Conservation (phyloP, 2,888 invertebrate genomes). For the Hypena proboscidalis region DNA sequence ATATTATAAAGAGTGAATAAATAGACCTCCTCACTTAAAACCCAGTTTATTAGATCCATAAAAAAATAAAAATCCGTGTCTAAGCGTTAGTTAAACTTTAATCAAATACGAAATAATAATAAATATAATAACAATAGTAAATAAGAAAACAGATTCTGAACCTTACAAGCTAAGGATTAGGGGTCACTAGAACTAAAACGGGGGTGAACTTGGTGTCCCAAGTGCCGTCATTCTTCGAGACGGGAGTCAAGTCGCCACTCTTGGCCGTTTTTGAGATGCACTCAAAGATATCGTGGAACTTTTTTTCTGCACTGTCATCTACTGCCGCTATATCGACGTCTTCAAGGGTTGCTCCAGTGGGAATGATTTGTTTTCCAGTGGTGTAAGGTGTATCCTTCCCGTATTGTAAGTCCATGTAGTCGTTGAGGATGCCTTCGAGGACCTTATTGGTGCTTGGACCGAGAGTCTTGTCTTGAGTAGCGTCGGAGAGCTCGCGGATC, state of each 20-base stretch:
- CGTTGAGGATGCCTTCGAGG: conserved; percentile 70
- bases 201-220: conserved; percentile 73
- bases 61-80: too few relatives aligned
- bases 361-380: conserved; percentile 70
- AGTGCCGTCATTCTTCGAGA: conserved; percentile 58
- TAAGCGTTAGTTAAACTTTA: too few relatives aligned
- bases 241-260: conserved; percentile 66
- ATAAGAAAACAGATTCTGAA: conserved; percentile 31
- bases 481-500: conserved; percentile 61
- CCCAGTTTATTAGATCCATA: too few relatives aligned
- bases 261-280: conserved; percentile 65
- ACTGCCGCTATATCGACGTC: conserved; percentile 61
- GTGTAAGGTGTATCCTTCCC: conserved; percentile 74
- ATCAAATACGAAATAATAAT: conserved; percentile 15
- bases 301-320: conserved; percentile 54
- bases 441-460: conserved; percentile 60
- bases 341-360: conserved; percentile 55
- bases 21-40: too few relatives aligned
- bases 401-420: conserved; percentile 75
- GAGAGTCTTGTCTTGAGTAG: conserved; percentile 58
- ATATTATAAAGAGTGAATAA: too few relatives aligned
- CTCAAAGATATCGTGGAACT: conserved; percentile 63
- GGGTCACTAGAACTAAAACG: conserved; percentile 66
- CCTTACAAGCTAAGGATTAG: conserved; percentile 49
- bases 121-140: conserved; percentile 30